Evolutionary conservation across 2,888 invertebrate genomes (phyloP).

Genomic region (Limnephilus lunatus): DNA sequence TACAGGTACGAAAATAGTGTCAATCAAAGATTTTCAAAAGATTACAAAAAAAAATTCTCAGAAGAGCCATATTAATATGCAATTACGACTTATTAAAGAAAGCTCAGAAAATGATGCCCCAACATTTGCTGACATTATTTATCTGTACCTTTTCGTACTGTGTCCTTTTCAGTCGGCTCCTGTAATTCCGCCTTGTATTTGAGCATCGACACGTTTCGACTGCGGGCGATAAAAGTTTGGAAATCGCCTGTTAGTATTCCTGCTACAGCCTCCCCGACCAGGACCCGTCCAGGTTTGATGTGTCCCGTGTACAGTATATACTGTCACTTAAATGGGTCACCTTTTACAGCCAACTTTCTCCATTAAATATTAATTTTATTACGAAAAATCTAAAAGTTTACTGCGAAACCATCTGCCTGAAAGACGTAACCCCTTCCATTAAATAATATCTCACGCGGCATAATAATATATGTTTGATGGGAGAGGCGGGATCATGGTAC

Average conservation of each 20-base stretch:
- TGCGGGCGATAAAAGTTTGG: conserved; percentile 53
- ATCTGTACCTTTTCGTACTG: not conserved
- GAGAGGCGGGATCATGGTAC: not conserved
- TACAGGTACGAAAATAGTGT: no score
- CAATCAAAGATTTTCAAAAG: no score
- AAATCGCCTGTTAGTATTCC: conserved; percentile 60
- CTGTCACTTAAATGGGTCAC: conserved; percentile 34
- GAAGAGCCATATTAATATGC: no score
- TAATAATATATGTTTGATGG: not conserved
- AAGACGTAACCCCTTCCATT: not conserved
- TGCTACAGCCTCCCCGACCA: conserved; percentile 32
- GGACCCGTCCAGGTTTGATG: conserved; percentile 29
- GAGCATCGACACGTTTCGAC: conserved; percentile 48
- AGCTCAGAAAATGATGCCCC: not conserved
- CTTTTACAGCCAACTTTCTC: conserved; percentile 29
- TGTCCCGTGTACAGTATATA: conserved; percentile 39
- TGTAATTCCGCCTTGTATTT: conserved; percentile 46
- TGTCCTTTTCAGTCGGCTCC: not conserved
- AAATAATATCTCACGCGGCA: not conserved
- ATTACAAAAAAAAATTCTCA: no score
- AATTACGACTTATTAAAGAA: no score
- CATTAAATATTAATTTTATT: conserved; percentile 25
- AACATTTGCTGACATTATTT: not conserved
- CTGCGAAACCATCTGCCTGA: conserved; percentile 10
- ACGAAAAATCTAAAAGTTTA: conserved; percentile 38